Evolutionary conservation across 1,140 invertebrate species (phyloP), one percentile per base, ranked within the genome.

Genomic region (Diachasma alloeum): DNA sequence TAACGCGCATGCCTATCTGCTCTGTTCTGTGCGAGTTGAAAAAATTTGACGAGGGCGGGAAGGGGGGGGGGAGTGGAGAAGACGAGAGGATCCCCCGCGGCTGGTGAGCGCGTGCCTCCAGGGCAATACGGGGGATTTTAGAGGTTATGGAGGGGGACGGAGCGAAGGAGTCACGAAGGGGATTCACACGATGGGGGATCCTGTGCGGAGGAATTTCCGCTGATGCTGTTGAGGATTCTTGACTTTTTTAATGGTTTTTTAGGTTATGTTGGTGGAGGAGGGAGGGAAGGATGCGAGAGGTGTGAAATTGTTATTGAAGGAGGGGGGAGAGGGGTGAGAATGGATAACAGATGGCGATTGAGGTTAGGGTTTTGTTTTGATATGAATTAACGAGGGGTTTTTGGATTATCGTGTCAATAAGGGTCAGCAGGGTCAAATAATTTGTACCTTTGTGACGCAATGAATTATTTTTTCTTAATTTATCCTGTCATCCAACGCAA

Each of bases 71-170:
- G 24, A 63, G 39, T 42, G 10, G 42, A 69, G 75, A 56, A 73
- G 70, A n/a, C n/a, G n/a, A n/a, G n/a, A n/a, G n/a, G 79, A 80
- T 75, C 79, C 81, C 81, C 81, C 79, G 81, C 72, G 76, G 81
- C 71, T 79, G 77, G 71, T 70, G 77, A 80, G 81, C 81, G 79
- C 81, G 81, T 82, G 81, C 81, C 81, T 81, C 53, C 66, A 74
- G 77, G 81, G 79, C 77, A 80, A 78, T 73, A 39, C 26, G 56
- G 44, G 63, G 26, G 69, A 69, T 72, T 73, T 78, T 72, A 73
- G 31, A 71, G 77, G 76, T 75, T 36, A 24, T 24, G 72, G 67
- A 48, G 36, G 75, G 59, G 75, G 44, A 42, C 8, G 36, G 6
- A 10, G 0, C 37, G 31, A 42, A 56, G 73, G 66, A 39, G 71